A percentile compares a stretch with the other conserved stretches of the same genome.
phyloP scores from a whole-genome alignment of 2,113 vertebrate genomes.

The Macaca mulatta region DNA sequence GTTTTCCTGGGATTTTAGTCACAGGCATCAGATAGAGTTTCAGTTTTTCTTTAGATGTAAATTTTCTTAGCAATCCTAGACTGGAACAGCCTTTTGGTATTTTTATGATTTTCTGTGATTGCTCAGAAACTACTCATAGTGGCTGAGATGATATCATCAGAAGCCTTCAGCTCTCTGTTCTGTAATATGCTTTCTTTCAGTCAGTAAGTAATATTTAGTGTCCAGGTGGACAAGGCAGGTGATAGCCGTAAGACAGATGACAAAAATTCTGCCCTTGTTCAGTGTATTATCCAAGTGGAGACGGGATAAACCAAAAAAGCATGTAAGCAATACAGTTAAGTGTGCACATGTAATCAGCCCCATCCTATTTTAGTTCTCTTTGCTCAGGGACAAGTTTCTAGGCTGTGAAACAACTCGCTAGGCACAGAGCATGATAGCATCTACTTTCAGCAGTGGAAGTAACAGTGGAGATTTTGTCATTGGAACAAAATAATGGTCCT shows the following conservation, averaged over 20 bases:
- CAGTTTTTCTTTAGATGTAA: background rate
- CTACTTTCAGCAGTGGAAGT: background rate
- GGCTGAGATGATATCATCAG: background rate
- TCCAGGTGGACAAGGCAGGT: background rate
- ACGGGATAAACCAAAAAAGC: slow-evolving; percentile 8
- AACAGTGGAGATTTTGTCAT: background rate
- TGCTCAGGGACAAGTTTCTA: background rate
- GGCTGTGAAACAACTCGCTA: background rate
- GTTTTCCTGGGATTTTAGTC: slow-evolving; percentile 43
- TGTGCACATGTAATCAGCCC: background rate
- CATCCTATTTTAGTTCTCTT: slow-evolving; percentile 31
- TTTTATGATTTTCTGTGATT: background rate
- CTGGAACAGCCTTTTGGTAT: background rate
- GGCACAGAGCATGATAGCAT: background rate
- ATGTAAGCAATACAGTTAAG: background rate
- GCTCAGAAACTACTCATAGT: background rate
- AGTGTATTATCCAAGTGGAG: background rate
- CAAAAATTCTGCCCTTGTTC: background rate
- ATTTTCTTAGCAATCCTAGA: background rate
- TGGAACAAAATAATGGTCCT: background rate
- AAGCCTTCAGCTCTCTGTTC: background rate
- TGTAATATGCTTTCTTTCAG: slow-evolving; percentile 12
- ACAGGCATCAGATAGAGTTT: background rate
- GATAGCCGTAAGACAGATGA: background rate
- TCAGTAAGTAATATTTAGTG: background rate